Conservation (phyloP, 2,113 vertebrate species). For the Myiagra hebetior region DNA sequence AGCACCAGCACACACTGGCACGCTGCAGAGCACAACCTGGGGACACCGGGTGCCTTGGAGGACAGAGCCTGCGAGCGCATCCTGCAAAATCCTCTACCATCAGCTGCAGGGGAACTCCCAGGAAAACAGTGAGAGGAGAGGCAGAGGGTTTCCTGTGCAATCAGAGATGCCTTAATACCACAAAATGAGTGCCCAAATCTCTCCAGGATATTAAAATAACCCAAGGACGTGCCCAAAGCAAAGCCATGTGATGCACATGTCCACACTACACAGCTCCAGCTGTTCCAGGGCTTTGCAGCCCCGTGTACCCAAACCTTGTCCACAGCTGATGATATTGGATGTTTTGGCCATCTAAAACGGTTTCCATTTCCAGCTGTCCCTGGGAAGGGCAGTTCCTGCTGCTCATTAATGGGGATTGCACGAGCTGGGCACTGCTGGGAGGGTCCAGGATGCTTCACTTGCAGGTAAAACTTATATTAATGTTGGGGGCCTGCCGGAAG, state of each 20-base stretch:
- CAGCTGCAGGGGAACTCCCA: not conserved
- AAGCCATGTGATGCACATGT: rapidly evolving
- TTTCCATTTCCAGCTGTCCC: not conserved
- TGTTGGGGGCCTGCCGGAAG: rapidly evolving
- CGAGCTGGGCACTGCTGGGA: not conserved
- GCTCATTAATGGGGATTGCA: not conserved
- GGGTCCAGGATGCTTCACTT: not conserved
- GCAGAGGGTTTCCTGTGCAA: not conserved
- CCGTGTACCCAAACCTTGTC: rapidly evolving
- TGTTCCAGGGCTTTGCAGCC: not conserved
- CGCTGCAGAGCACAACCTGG: not conserved
- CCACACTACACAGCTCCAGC: not conserved
- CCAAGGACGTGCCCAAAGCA: not conserved
- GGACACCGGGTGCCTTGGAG: not conserved
- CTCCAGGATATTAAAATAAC: not conserved
- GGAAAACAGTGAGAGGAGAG: not conserved
- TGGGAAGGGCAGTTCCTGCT: not conserved
- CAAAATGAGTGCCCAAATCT: not conserved
- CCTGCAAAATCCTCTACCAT: not conserved
- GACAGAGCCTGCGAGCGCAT: not conserved
- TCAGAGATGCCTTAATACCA: not conserved
- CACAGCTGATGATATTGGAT: not conserved
- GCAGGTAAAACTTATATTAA: not conserved
- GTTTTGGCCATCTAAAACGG: not conserved
- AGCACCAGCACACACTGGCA: not conserved